phyloP scores from a whole-genome alignment of 2,888 invertebrate genomes.

The Oscheius sp. region DNA sequence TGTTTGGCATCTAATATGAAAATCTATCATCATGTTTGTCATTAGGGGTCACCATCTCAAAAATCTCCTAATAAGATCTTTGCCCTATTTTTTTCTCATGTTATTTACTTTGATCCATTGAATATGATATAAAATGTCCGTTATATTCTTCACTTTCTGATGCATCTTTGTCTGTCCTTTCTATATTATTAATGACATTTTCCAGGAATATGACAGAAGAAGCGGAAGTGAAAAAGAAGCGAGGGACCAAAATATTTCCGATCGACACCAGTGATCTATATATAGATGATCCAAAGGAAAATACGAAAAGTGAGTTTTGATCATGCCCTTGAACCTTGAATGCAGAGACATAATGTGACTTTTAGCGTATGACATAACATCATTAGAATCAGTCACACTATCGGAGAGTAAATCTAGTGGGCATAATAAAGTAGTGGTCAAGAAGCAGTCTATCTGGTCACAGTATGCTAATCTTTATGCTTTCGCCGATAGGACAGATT shows the following conservation, averaged over 20 bases:
- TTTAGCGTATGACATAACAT: constrained; percentile 26
- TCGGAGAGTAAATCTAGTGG: constrained; percentile 12
- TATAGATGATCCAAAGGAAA: constrained; percentile 48
- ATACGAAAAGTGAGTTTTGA: constrained; percentile 41
- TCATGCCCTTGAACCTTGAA: neutral
- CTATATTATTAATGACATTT: too few species aligned
- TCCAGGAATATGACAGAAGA: constrained; percentile 28
- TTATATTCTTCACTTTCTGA: too few species aligned
- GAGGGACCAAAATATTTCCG: constrained; percentile 34
- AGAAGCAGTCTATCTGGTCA: constrained; percentile 31
- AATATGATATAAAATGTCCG: too few species aligned
- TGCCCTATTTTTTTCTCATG: too few species aligned
- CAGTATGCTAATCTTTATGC: constrained; percentile 46
- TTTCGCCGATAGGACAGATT: constrained; percentile 54
- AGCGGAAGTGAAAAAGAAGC: constrained; percentile 3
- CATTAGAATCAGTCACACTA: constrained; percentile 20
- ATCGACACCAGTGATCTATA: constrained; percentile 46
- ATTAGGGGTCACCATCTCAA: too few species aligned
- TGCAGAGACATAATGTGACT: neutral
- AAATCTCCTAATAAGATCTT: too few species aligned
- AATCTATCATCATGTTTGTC: too few species aligned
- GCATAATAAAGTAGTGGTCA: neutral
- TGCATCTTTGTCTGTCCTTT: too few species aligned
- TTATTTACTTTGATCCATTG: too few species aligned
- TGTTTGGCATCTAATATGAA: too few species aligned